Evolutionary conservation across 2,888 invertebrate genomes (phyloP).

Genomic region (Apeira syringaria): DNA sequence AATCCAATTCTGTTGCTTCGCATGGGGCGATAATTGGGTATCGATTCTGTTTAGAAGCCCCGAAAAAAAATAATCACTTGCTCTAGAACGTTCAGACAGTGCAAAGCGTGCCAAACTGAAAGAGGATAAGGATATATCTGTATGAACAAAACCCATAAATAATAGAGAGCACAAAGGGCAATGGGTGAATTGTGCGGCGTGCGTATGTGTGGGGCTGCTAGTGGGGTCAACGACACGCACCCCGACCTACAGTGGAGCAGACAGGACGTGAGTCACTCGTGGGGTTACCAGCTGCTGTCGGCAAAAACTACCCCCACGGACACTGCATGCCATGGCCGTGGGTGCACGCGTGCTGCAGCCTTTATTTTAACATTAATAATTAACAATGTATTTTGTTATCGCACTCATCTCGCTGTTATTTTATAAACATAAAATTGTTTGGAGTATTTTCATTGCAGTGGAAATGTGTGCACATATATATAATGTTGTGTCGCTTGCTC

Average conservation of each 20-base stretch:
- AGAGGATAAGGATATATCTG: constrained; percentile 53
- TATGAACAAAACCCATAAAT: constrained; percentile 66
- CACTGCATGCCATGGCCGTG: constrained; percentile 35
- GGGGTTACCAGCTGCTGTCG: constrained; percentile 80
- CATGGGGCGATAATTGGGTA: constrained; percentile 1
- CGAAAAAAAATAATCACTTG: constrained; percentile 37
- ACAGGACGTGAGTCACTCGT: constrained; percentile 80
- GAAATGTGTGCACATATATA: no score
- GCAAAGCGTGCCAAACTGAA: constrained; percentile 50
- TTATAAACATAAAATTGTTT: not conserved
- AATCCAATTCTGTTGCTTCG: not conserved
- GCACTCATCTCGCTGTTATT: constrained; percentile 13
- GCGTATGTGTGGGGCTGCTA: constrained; percentile 71
- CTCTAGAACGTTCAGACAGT: constrained; percentile 35
- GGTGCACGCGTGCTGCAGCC: constrained; percentile 45
- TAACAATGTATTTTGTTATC: constrained; percentile 27
- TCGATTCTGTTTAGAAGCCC: constrained; percentile 5
- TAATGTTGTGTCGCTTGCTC: no score
- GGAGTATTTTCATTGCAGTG: constrained; percentile 13
- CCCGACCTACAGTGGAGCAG: constrained; percentile 73
- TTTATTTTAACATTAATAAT: constrained; percentile 32
- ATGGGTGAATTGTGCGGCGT: constrained; percentile 71
- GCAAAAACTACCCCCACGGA: constrained; percentile 73
- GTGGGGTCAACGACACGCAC: constrained; percentile 81
- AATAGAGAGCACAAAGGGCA: constrained; percentile 74